These are phyloP conservation scores for Fragum whitleyi DNA, from an alignment of 2,888 invertebrate genomes.

Conservation along the genomic window DNA sequence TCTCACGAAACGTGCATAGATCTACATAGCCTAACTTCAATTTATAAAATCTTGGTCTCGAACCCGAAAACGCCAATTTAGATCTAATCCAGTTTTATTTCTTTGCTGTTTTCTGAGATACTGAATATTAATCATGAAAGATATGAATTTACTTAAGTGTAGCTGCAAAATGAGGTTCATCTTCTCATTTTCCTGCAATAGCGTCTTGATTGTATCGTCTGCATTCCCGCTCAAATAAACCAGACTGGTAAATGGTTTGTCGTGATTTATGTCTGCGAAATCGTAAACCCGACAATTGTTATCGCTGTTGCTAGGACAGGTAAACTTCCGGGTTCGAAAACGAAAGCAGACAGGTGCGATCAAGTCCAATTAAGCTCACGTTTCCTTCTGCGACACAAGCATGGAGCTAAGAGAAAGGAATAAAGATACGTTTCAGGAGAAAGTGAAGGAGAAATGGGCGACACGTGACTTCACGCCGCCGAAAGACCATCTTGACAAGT, in stretches of 20 bases:
- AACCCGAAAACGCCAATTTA: too few species aligned
- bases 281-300: slow-evolving; percentile 49
- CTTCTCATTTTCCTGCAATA: too few species aligned
- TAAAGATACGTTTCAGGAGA: slow-evolving; percentile 71
- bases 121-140: too few species aligned
- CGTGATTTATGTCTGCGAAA: background rate
- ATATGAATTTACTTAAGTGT: too few species aligned
- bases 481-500: slow-evolving; percentile 58
- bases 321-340: slow-evolving; percentile 60
- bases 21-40: too few species aligned
- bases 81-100: too few species aligned
- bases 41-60: too few species aligned
- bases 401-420: slow-evolving; percentile 71
- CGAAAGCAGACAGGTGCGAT: slow-evolving; percentile 55
- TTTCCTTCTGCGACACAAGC: background rate
- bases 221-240: background rate
- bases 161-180: too few species aligned
- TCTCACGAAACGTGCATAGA: too few species aligned
- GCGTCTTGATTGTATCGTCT: slow-evolving; percentile 2
- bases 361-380: slow-evolving; percentile 21
- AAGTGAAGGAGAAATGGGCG: slow-evolving; percentile 71
- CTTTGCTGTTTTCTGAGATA: too few species aligned
- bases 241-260: background rate
- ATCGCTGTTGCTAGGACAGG: slow-evolving; percentile 55
- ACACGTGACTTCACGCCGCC: slow-evolving; percentile 72